Evolutionary conservation across 2,888 invertebrate genomes (phyloP).

Genomic region (Stenoptilia bipunctidactyla): DNA sequence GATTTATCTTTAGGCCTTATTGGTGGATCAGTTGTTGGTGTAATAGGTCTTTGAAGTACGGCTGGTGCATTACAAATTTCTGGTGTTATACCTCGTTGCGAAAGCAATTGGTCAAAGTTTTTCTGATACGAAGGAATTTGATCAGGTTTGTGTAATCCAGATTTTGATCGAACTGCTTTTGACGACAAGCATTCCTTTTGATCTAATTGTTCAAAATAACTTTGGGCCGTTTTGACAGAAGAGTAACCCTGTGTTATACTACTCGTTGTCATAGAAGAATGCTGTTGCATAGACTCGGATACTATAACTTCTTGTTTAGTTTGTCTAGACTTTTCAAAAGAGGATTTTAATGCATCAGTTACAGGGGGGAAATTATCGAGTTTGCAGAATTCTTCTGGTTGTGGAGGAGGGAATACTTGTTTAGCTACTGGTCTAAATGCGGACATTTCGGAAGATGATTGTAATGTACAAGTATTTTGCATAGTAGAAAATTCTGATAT

Average conservation of each 20-base stretch:
- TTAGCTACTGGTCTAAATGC: conserved; percentile 62
- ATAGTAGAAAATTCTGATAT: conserved; percentile 39
- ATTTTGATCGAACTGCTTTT: conserved; percentile 43
- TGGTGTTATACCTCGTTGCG: conserved; percentile 71
- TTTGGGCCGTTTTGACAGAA: conserved; percentile 49
- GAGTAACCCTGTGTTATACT: conserved; percentile 37
- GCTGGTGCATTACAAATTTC: conserved; percentile 58
- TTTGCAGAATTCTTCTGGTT: conserved; percentile 42
- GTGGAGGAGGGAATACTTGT: conserved; percentile 49
- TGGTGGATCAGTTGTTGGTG: conserved; percentile 50
- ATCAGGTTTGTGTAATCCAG: conserved; percentile 74
- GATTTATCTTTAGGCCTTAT: conserved; percentile 40
- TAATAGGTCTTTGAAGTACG: conserved; percentile 48
- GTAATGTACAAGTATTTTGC: conserved; percentile 48
- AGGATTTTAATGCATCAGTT: conserved; percentile 42
- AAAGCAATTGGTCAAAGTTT: conserved; percentile 70
- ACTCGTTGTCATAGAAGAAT: conserved; percentile 27
- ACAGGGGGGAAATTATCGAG: conserved; percentile 44
- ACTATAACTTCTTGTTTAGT: conserved; percentile 33
- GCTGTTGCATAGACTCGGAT: conserved; percentile 30
- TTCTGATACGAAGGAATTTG: conserved; percentile 76
- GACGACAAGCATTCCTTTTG: conserved; percentile 45
- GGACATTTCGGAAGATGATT: conserved; percentile 48
- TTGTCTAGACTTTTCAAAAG: conserved; percentile 34
- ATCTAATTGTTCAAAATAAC: conserved; percentile 50